Evolutionary conservation across 2,888 invertebrate species (phyloP).

Genomic region (Drosophila quinaria): DNA sequence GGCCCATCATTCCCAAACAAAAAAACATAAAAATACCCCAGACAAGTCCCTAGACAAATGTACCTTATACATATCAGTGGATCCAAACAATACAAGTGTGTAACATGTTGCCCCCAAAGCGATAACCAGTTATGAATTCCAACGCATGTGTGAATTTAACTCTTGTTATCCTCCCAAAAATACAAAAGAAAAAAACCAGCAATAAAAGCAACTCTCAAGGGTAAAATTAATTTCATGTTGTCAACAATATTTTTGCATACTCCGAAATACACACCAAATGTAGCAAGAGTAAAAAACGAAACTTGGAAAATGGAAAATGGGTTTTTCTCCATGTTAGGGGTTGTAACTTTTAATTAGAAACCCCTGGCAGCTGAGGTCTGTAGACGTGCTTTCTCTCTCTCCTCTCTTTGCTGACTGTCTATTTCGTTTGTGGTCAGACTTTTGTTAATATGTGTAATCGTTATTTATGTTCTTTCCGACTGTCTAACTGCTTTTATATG

Average conservation of each 20-base stretch:
- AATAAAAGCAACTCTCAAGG: slow-evolving; percentile 38
- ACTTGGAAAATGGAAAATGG: not conserved
- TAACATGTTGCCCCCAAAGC: slow-evolving; percentile 22
- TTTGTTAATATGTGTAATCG: slow-evolving; percentile 56
- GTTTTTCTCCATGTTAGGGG: slow-evolving; percentile 18
- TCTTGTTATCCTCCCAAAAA: slow-evolving; percentile 21
- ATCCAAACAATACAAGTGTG: slow-evolving; percentile 10
- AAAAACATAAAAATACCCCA: slow-evolving; percentile 18
- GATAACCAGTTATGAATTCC: slow-evolving; percentile 51
- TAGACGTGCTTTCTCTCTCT: slow-evolving; percentile 6
- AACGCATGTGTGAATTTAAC: slow-evolving; percentile 57
- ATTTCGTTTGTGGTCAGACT: slow-evolving; percentile 11
- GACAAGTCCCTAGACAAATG: slow-evolving; percentile 36
- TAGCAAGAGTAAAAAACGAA: slow-evolving; percentile 5
- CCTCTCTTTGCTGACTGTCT: not conserved
- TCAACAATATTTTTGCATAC: slow-evolving; percentile 68
- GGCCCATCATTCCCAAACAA: not conserved
- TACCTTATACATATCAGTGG: slow-evolving; percentile 13
- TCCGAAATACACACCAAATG: slow-evolving; percentile 24
- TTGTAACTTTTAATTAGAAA: slow-evolving; percentile 78
- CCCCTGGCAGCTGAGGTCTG: slow-evolving; percentile 28
- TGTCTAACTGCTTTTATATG: slow-evolving; percentile 8
- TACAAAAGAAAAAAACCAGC: not conserved
- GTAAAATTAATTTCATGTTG: slow-evolving; percentile 73
- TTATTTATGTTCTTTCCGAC: slow-evolving; percentile 47